phyloP scores from a whole-genome alignment of 2,797 vertebrate genomes.

The Myripristis jacobus region DNA sequence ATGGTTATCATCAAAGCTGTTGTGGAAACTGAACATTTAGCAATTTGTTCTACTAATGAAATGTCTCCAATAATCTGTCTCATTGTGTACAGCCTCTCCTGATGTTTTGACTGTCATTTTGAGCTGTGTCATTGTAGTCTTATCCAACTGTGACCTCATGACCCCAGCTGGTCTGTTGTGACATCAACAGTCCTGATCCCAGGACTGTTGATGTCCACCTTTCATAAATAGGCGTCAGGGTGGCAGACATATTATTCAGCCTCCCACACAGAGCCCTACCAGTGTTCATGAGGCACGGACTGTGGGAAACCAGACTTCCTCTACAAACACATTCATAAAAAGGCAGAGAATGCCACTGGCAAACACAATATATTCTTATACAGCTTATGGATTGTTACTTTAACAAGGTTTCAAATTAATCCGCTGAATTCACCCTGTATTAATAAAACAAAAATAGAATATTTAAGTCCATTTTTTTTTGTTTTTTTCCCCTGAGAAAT shows the following conservation, averaged over 20 bases:
- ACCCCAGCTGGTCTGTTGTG: no score
- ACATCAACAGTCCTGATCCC: no score
- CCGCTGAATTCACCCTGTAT: no score
- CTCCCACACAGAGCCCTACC: neutral
- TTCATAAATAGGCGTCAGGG: slow-evolving; percentile 14
- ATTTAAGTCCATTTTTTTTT: no score
- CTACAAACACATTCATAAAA: neutral
- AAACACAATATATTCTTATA: no score
- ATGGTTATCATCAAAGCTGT: no score
- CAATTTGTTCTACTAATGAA: neutral
- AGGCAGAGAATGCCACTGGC: neutral
- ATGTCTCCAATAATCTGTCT: neutral
- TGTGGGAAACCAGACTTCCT: neutral
- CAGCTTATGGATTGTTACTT: no score
- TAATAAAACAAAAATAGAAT: no score
- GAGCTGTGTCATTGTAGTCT: slow-evolving; percentile 21
- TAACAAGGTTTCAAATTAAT: no score
- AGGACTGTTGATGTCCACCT: slow-evolving; percentile 11
- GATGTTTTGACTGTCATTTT: neutral
- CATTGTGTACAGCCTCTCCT: neutral
- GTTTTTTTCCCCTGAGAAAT: neutral
- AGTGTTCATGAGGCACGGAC: neutral
- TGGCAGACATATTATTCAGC: slow-evolving; percentile 10
- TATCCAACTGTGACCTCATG: slow-evolving; percentile 16
- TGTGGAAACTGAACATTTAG: no score